phyloP scores from a whole-genome alignment of 2,797 vertebrate genomes.

The Eulemur mongoz region DNA sequence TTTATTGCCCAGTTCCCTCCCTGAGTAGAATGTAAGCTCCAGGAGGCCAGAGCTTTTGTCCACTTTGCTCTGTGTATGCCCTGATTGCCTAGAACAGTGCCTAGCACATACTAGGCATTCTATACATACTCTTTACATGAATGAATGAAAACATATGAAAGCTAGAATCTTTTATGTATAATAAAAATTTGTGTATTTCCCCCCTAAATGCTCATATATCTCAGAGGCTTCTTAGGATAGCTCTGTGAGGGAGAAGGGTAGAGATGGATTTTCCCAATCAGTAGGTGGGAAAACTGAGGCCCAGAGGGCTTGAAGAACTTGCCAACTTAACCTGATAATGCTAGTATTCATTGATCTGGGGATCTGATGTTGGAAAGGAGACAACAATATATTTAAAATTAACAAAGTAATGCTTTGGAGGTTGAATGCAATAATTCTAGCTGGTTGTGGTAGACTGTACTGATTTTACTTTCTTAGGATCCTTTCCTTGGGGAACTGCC shows the following conservation, averaged over 20 bases:
- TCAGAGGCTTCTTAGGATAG: neutral
- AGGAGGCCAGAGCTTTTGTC: neutral
- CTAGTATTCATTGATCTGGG: neutral
- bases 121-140: neutral
- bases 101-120: neutral
- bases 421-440: neutral
- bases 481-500: neutral
- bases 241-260: neutral
- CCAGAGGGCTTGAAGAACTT: neutral
- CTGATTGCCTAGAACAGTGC: neutral
- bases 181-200: neutral
- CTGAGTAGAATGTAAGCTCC: neutral
- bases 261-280: neutral
- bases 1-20: neutral
- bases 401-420: neutral
- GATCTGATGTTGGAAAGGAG: neutral
- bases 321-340: neutral
- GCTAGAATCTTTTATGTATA: neutral
- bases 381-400: neutral
- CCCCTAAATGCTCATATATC: neutral
- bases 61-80: neutral
- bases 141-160: neutral
- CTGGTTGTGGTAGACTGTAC: neutral
- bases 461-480: neutral
- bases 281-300: neutral